Conservation (phyloP, 2,888 invertebrate genomes). For the Drosophila phalerata region DNA sequence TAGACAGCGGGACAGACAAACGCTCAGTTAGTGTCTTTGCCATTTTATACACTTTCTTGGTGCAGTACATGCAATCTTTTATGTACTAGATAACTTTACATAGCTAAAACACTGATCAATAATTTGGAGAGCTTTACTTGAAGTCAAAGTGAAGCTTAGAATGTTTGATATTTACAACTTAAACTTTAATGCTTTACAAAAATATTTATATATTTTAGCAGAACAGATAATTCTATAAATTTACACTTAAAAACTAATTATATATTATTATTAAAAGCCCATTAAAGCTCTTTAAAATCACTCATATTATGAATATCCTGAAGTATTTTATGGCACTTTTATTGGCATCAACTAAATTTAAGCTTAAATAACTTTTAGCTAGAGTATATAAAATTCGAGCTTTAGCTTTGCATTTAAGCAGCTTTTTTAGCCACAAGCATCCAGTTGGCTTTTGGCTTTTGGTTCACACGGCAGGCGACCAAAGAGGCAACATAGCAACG, state of each 20-base stretch:
- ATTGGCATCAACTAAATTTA: neutral
- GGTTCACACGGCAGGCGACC: conserved; percentile 75
- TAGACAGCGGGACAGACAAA: conserved; percentile 47
- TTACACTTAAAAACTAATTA: neutral
- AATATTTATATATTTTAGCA: too few relatives aligned
- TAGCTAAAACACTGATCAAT: neutral
- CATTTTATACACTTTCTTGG: conserved; percentile 36
- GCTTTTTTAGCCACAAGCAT: conserved; percentile 59
- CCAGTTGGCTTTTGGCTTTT: conserved; percentile 77
- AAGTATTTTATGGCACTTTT: neutral
- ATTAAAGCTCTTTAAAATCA: neutral
- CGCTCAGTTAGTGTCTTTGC: conserved; percentile 43
- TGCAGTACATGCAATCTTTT: neutral
- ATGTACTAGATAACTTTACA: neutral
- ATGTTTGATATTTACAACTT: too few relatives aligned
- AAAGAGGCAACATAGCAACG: conserved; percentile 49
- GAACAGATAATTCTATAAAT: neutral
- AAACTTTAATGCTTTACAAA: too few relatives aligned
- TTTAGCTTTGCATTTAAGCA: neutral
- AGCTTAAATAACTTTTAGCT: neutral
- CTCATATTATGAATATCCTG: neutral
- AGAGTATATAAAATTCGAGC: conserved; percentile 49
- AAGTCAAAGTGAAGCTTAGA: neutral
- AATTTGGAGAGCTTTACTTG: neutral
- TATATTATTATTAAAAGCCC: neutral